Evolutionary conservation across 2,113 vertebrate genomes (phyloP), one percentile per base, ranked within the genome.

Genomic region (Salminus brasiliensis): DNA sequence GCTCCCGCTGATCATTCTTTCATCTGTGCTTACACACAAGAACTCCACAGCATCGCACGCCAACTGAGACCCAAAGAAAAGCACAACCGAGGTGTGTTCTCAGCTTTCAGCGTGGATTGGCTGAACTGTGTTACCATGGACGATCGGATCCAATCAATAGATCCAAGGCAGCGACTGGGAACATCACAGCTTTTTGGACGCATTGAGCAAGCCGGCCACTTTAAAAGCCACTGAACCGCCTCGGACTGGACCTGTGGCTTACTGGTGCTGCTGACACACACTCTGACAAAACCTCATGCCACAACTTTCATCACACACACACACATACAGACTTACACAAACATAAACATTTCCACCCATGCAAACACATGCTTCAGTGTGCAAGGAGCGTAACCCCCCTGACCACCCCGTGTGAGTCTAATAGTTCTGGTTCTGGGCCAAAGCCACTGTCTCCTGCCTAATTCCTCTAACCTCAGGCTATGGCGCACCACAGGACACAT

Each of bases 401-500:
- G 87, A 82, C 85, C 87, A 86, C 88, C 91, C 89, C 89, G 79
- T 85, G 85, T 90, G 91, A 90, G 89, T 88, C 85, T 90, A 86
- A 88, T 91, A 92, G 90, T 77, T 70, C 69, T 91, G 94, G 95
- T 90, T 6, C 29, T 43, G 52, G 0, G 89, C 93, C 95, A 93
- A 95, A 95, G 93, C 94, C 93, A 93, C 94, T 88, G 93, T 94
- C 94, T 95, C 93, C 85, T 74, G 85, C 85, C 88, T 92, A 92
- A 91, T 88, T 91, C 91, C 87, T 85, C 78, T 63, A 90, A 92
- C 92, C 89, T 83, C 87, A 89, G 92, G 92, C 93, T 91, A 88
- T 27, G 78, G 72, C 76, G 82, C 76, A 88, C 83, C 86, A 88
- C 85, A 78, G 75, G 86, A 86, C 85, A 87, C 86, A 84, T 87